Evolutionary conservation across 2,888 invertebrate species (phyloP).

Genomic region (Trachelus stipa): DNA sequence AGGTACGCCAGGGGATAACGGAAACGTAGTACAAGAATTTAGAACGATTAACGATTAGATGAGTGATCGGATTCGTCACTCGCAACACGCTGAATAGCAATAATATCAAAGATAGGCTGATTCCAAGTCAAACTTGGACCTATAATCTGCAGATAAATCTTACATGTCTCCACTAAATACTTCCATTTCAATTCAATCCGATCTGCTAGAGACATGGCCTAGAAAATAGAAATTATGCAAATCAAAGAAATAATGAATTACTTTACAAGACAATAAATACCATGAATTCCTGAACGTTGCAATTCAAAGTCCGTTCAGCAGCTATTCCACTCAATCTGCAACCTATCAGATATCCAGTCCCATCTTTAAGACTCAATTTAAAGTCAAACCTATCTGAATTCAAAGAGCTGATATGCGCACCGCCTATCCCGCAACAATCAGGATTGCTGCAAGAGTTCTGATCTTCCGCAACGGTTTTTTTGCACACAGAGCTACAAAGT

Average conservation of each 20-base stretch:
- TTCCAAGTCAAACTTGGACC: constrained; percentile 52
- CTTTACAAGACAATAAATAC: constrained; percentile 34
- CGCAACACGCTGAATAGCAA: constrained; percentile 43
- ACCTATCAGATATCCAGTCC: constrained; percentile 62
- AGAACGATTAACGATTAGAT: background rate
- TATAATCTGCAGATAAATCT: constrained; percentile 56
- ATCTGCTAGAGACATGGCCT: constrained; percentile 49
- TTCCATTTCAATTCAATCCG: constrained; percentile 53
- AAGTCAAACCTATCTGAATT: constrained; percentile 32
- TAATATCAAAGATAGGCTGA: constrained; percentile 55
- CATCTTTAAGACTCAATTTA: constrained; percentile 58
- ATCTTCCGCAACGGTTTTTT: constrained; percentile 41
- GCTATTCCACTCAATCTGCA: constrained; percentile 53
- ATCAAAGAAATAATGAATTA: constrained; percentile 7
- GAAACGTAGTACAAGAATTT: background rate
- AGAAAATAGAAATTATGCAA: constrained; percentile 7
- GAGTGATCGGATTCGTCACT: background rate
- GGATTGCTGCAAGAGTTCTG: constrained; percentile 63
- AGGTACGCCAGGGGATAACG: background rate
- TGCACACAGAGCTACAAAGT: constrained; percentile 56
- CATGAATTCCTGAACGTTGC: constrained; percentile 47
- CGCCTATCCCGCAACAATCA: constrained; percentile 61
- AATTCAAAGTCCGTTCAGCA: constrained; percentile 54
- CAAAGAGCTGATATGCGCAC: constrained; percentile 43
- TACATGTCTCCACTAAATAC: constrained; percentile 46